Percentiles rank a stretch among this genome's conserved stretches.
phyloP scores from a whole-genome alignment of 2,113 vertebrate species.

The Peromyscus polionotus region DNA sequence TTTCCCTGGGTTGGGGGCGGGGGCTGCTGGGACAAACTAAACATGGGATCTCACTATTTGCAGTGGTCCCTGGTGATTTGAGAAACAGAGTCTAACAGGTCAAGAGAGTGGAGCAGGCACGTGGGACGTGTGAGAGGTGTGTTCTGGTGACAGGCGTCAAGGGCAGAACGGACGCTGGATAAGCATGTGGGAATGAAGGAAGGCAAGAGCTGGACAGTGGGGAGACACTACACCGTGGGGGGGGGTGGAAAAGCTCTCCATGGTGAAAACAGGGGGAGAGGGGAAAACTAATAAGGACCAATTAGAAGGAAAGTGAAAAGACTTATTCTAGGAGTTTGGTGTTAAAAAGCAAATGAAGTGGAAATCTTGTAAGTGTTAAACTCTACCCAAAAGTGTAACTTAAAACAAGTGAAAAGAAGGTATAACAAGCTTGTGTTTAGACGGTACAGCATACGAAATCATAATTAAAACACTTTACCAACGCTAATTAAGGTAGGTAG shows the following conservation, averaged over 20 bases:
- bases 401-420: slow-evolving; percentile 68
- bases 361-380: slow-evolving; percentile 73
- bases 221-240: neutral
- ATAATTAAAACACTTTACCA: slow-evolving; percentile 64
- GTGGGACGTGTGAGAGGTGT: neutral
- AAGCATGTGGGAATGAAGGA: neutral
- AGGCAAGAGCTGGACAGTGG: neutral
- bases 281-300: slow-evolving; percentile 9
- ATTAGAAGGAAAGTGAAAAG: slow-evolving; percentile 64
- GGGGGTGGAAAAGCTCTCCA: neutral
- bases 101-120: neutral
- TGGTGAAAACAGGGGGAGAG: neutral
- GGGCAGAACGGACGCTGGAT: neutral
- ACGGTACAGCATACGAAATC: slow-evolving; percentile 61
- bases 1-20: too few species aligned
- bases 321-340: slow-evolving; percentile 62
- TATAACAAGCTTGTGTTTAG: slow-evolving; percentile 61
- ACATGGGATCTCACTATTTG: neutral
- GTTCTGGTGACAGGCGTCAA: neutral
- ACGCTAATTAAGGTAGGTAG: slow-evolving; percentile 66
- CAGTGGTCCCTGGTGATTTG: neutral
- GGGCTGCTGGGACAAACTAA: neutral
- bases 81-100: neutral
- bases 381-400: slow-evolving; percentile 67
- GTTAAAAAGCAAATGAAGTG: slow-evolving; percentile 75